Percentiles rank a stretch among this genome's conserved stretches.
Evolutionary conservation across 2,797 vertebrate species (phyloP).

Genomic region (Petrocephalus schoutedeni): DNA sequence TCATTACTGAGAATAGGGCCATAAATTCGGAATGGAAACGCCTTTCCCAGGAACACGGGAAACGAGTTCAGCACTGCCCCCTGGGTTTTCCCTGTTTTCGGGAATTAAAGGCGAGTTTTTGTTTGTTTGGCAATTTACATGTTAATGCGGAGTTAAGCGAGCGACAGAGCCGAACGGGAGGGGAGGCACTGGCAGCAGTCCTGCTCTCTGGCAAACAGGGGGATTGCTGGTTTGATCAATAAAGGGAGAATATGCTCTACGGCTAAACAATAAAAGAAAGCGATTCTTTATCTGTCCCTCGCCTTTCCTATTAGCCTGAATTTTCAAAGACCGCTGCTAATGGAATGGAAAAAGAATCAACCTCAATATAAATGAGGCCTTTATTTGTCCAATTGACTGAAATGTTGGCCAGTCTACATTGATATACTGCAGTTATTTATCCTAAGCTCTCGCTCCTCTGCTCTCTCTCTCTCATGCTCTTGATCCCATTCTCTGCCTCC

Average conservation of each 20-base stretch:
- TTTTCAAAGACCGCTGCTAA: neutral
- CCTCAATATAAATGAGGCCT: neutral
- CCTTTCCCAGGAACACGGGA: constrained; percentile 1
- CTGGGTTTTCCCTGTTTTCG: neutral
- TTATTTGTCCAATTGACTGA: neutral
- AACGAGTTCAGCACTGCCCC: constrained; percentile 13
- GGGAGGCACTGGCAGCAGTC: neutral
- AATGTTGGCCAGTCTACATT: neutral
- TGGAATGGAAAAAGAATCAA: neutral
- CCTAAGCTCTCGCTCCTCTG: neutral
- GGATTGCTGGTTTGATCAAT: neutral
- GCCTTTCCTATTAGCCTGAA: neutral
- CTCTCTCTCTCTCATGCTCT: neutral
- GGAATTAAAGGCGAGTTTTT: constrained; percentile 13
- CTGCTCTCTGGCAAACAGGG: neutral
- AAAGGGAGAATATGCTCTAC: neutral
- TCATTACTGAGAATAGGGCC: neutral
- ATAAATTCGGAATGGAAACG: constrained; percentile 18
- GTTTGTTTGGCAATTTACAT: neutral
- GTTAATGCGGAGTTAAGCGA: neutral
- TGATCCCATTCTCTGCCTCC: neutral
- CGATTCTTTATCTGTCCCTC: neutral
- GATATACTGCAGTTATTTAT: neutral
- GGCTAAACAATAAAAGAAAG: neutral
- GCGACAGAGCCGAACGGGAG: neutral